These are phyloP conservation scores for Siniperca knerii DNA, from an alignment of 2,113 vertebrate genomes.

Conservation along the genomic window DNA sequence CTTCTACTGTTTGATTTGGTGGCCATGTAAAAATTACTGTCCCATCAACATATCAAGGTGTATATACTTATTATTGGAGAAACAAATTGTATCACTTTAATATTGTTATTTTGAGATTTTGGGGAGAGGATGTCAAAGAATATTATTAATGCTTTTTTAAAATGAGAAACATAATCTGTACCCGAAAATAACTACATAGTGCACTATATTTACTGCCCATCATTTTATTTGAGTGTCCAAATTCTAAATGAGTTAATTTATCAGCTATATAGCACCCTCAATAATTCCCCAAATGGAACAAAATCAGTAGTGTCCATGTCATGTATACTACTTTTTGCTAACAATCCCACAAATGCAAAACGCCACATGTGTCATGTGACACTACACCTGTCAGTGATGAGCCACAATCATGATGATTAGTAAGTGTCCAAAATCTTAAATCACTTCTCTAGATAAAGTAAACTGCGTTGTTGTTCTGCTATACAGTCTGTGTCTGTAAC, in stretches of 20 bases:
- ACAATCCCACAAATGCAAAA: not conserved
- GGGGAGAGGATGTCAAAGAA: not conserved
- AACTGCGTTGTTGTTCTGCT: not conserved
- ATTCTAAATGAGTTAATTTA: no score
- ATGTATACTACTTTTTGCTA: not conserved
- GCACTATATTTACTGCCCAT: no score
- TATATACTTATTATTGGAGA: no score
- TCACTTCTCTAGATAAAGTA: not conserved
- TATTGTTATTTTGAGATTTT: not conserved
- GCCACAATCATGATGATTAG: not conserved
- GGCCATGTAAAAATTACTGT: no score
- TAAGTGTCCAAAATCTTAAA: not conserved
- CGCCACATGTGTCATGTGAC: not conserved
- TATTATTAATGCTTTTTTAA: not conserved
- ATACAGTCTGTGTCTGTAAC: not conserved
- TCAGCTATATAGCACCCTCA: not conserved
- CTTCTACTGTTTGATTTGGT: no score
- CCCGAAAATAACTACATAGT: no score
- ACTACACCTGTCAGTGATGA: not conserved
- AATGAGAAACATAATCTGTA: not conserved
- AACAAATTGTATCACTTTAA: not conserved
- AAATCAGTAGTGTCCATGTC: no score
- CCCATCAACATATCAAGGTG: no score
- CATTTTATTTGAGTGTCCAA: no score
- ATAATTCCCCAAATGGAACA: not conserved